These are phyloP conservation scores for Halichoerus grypus DNA, from an alignment of 2,113 vertebrate genomes.

Conservation along the genomic window DNA sequence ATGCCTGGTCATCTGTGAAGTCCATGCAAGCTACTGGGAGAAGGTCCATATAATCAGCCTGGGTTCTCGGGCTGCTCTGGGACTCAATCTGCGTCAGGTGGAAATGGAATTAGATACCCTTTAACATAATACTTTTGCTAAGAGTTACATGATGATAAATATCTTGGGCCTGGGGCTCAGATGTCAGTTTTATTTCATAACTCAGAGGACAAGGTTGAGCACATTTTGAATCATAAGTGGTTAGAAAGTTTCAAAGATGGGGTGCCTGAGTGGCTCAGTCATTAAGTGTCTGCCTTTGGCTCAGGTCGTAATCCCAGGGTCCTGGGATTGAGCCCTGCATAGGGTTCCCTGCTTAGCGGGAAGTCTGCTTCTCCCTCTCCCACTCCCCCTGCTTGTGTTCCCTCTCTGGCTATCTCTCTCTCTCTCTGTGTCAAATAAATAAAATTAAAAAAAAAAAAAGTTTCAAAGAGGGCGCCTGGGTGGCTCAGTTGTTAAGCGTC, in stretches of 20 bases:
- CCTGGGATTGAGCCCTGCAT: background rate
- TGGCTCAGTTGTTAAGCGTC: background rate
- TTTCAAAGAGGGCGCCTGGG: background rate
- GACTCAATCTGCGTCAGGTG: background rate
- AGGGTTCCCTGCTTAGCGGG: background rate
- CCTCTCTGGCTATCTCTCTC: too few relatives aligned
- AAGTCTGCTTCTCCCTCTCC: too few relatives aligned
- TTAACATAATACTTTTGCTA: background rate
- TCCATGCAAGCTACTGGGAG: background rate
- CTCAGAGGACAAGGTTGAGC: background rate
- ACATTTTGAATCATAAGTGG: background rate
- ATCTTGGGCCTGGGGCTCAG: background rate
- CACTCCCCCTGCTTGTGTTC: background rate
- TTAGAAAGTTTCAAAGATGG: background rate
- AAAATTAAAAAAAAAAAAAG: background rate
- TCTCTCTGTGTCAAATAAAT: background rate
- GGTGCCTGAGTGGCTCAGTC: background rate
- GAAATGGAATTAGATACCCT: background rate
- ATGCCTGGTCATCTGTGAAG: background rate
- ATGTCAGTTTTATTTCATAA: background rate
- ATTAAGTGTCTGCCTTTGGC: background rate
- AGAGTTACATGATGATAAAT: background rate
- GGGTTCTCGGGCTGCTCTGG: background rate
- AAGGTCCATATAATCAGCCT: background rate
- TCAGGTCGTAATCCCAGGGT: background rate